Percentiles rank a stretch among this genome's conserved stretches.
Evolutionary conservation across 2,888 invertebrate genomes (phyloP).

Genomic region (Sphaerophoria taeniata): DNA sequence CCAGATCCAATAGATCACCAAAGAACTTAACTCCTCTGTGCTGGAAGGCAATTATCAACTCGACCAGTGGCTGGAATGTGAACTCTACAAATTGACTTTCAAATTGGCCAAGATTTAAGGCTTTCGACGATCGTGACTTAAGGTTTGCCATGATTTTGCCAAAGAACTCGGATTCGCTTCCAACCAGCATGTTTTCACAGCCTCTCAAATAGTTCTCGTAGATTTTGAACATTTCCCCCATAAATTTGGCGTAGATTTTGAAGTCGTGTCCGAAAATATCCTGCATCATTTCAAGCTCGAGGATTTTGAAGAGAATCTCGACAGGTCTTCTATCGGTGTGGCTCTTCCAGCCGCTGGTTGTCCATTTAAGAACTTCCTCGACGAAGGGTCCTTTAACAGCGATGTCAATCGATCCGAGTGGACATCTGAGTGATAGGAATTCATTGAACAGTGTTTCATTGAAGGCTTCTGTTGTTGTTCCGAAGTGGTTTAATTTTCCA

Average conservation of each 20-base stretch:
- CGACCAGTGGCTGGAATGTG: constrained; percentile 76
- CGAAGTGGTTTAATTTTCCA: constrained; percentile 54
- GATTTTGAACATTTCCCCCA: constrained; percentile 76
- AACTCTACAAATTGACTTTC: constrained; percentile 72
- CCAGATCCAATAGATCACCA: constrained; percentile 78
- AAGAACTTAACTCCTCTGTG: constrained; percentile 76
- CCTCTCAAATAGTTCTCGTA: constrained; percentile 77
- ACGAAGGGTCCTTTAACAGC: constrained; percentile 77
- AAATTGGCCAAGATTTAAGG: constrained; percentile 73
- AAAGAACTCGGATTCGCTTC: constrained; percentile 77
- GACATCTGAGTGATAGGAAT: constrained; percentile 77
- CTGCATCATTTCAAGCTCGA: constrained; percentile 79
- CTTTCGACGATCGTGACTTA: constrained; percentile 77
- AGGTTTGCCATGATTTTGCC: constrained; percentile 75
- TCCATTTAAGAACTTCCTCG: constrained; percentile 69
- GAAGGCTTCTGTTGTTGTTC: constrained; percentile 64
- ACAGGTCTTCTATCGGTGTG: constrained; percentile 49
- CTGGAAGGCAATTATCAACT: constrained; percentile 76
- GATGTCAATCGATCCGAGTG: constrained; percentile 78
- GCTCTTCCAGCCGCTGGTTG: constrained; percentile 28
- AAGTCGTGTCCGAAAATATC: constrained; percentile 78
- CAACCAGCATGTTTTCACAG: constrained; percentile 27
- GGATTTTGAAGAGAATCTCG: constrained; percentile 76
- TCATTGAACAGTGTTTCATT: constrained; percentile 73
- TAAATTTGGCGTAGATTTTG: constrained; percentile 74